Evolutionary conservation across 2,888 invertebrate genomes (phyloP).

Genomic region (Xestia rhomboidea): DNA sequence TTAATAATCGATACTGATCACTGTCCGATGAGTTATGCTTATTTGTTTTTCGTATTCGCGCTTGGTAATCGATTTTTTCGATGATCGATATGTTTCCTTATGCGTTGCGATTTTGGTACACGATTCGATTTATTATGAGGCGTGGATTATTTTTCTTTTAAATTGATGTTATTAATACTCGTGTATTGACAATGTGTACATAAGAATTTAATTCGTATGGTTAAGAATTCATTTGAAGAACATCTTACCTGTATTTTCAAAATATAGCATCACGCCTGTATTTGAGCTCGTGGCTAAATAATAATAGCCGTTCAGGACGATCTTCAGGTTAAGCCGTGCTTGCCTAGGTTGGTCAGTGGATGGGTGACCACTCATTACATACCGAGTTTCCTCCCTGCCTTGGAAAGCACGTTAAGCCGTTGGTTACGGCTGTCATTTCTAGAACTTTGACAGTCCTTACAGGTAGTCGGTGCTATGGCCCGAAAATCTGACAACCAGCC

Average conservation of each 20-base stretch:
- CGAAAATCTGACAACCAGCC: too few species aligned
- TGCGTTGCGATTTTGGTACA: constrained; percentile 64
- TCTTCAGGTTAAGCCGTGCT: too few species aligned
- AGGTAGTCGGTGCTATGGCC: too few species aligned
- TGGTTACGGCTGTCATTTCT: too few species aligned
- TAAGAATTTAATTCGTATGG: constrained; percentile 41
- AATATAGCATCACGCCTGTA: background rate
- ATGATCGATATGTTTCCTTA: constrained; percentile 67
- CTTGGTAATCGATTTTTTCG: constrained; percentile 71
- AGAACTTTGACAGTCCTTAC: too few species aligned
- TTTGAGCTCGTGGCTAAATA: too few species aligned
- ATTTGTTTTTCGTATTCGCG: constrained; percentile 84
- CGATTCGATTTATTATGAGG: constrained; percentile 72
- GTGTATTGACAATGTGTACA: constrained; percentile 46
- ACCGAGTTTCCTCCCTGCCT: too few species aligned
- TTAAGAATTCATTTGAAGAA: constrained; percentile 35
- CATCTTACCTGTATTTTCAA: constrained; percentile 9
- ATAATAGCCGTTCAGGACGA: too few species aligned
- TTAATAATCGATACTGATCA: constrained; percentile 88
- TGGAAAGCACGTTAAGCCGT: too few species aligned
- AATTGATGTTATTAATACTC: constrained; percentile 57
- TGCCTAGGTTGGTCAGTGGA: too few species aligned
- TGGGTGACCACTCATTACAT: too few species aligned
- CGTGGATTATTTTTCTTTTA: constrained; percentile 53
- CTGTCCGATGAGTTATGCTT: constrained; percentile 84